Base-by-base conservation (phyloP, 1,140 invertebrate species). In the Spodoptera frugiperda region DNA sequence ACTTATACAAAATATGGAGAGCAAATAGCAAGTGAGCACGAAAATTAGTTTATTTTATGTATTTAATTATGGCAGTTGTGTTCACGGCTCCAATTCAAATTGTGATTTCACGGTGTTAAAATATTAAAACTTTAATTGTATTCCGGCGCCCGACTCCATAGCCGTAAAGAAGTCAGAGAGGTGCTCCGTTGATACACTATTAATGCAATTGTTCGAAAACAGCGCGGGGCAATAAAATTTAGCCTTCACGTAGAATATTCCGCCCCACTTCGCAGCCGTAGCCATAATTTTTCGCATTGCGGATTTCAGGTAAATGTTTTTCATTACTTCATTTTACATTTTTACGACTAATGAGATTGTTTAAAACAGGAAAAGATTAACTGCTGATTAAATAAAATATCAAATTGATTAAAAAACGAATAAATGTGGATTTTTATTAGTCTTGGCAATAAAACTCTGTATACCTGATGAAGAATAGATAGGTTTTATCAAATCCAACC, bases 161-260 rank as follows among this genome's bases (percentile, higher is more conserved):
- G 87, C 87, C 87, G 83, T 89, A 88, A 89, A 91, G 87, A 87
- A 84, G 80, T 74, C 82, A 76, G 84, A 80, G 84, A 81, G 78
- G 82, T 80, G 84, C 81, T 87, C 84, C 83, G 84, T 86, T 93
- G 91, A 91, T 91, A 90, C 87, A 90, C 88, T 93, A 91, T 91
- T 91, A 91, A 91, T 93, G 91, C 90, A 89, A 93, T 91, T 91
- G 90, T 90, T 93, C 86, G 87, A 90, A 90, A 91, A 91, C 90
- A 89, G 85, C 83, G 87, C 84, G 79, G 76, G 85, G 87, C 86
- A 87, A 91, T 93, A 91, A 91, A 93, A 90, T 91, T 88, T 90
- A 87, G 89, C 91, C 89, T 91, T 90, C 90, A 93, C 90, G 91
- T 91, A 85, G 86, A 90, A 91, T 88, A 91, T 87, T 88, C 84